Percentiles rank a stretch among this genome's conserved stretches.
phyloP scores from a whole-genome alignment of 2,113 vertebrate species.

The Tachycineta bicolor region DNA sequence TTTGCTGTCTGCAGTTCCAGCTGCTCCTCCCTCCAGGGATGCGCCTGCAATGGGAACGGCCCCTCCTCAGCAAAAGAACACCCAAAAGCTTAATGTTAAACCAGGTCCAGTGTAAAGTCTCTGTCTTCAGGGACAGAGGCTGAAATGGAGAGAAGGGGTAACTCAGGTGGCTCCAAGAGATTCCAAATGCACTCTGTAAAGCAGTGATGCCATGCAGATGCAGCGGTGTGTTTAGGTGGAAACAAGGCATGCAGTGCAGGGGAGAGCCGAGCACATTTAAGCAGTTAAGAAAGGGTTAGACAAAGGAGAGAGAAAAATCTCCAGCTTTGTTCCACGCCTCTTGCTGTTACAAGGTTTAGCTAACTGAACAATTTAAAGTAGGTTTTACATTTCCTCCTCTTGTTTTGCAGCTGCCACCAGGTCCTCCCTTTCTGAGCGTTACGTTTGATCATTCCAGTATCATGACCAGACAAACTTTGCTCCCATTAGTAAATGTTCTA shows the following conservation, averaged over 20 bases:
- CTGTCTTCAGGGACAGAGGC: slow-evolving; percentile 42
- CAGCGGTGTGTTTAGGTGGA: neutral
- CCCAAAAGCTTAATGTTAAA: neutral
- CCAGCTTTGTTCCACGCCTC: neutral
- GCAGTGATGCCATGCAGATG: slow-evolving; percentile 22
- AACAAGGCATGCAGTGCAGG: neutral
- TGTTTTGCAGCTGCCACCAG: neutral
- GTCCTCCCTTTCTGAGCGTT: neutral
- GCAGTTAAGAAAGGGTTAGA: neutral
- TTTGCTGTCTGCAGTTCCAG: neutral
- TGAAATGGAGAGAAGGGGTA: slow-evolving; percentile 45
- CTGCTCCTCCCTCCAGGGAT: slow-evolving; percentile 22
- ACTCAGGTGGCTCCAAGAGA: slow-evolving; percentile 31
- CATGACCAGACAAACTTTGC: neutral
- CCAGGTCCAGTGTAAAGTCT: neutral
- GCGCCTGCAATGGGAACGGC: neutral
- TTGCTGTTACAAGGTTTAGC: neutral
- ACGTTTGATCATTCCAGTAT: neutral
- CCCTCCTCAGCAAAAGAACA: neutral
- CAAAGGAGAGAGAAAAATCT: neutral
- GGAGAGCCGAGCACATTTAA: neutral
- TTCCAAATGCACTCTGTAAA: neutral
- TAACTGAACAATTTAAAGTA: neutral
- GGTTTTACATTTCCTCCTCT: neutral
- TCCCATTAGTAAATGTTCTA: neutral